Percentiles rank a stretch among this genome's conserved stretches.
Conservation (phyloP, 2,797 vertebrate species). For the Emys orbicularis region DNA sequence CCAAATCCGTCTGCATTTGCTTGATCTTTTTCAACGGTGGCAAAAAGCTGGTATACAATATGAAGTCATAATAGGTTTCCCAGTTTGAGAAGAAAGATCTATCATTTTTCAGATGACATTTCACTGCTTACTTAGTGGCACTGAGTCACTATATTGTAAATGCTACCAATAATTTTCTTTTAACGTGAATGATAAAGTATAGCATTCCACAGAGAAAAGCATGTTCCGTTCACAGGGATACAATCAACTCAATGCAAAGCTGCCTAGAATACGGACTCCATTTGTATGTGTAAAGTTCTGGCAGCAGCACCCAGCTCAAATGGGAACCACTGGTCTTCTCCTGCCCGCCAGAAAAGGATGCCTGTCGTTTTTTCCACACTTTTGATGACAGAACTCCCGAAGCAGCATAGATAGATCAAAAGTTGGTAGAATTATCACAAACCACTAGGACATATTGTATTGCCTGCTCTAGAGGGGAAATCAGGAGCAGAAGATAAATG, state of each 20-base stretch:
- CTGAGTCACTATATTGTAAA: neutral
- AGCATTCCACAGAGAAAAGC: neutral
- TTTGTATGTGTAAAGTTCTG: neutral
- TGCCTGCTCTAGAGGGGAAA: neutral
- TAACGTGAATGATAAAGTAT: neutral
- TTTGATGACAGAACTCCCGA: neutral
- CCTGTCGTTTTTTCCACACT: neutral
- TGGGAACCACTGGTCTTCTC: neutral
- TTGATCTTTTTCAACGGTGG: neutral
- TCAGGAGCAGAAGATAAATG: neutral
- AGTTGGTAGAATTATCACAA: no score
- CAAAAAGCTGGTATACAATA: neutral
- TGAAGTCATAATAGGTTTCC: neutral
- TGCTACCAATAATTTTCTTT: neutral
- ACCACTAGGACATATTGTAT: neutral
- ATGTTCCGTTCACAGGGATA: neutral
- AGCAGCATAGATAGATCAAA: neutral
- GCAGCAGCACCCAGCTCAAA: neutral
- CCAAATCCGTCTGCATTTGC: neutral
- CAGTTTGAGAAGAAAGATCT: neutral
- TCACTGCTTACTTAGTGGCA: neutral
- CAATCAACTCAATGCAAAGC: neutral
- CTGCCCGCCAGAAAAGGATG: neutral
- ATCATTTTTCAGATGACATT: neutral
- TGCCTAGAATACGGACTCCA: neutral